Percentiles rank a stretch among this genome's conserved stretches.
phyloP scores from a whole-genome alignment of 2,888 invertebrate species.

The Camptogramma bilineatum region DNA sequence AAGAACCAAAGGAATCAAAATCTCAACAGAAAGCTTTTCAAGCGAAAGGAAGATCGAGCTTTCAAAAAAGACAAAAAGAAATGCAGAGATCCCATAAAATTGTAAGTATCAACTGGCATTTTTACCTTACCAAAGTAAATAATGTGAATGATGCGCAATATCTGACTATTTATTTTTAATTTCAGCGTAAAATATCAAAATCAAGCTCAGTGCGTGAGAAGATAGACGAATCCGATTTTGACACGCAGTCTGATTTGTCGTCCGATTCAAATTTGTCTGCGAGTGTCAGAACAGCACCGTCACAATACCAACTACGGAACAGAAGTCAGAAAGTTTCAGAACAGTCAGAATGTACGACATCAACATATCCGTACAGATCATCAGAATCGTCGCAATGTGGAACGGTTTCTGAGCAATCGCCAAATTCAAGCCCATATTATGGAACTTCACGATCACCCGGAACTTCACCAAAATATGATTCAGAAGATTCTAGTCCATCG shows the following conservation, averaged over 20 bases:
- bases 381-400: slow-evolving; percentile 22
- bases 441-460: background rate
- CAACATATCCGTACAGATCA: slow-evolving; percentile 16
- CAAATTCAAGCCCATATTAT: background rate
- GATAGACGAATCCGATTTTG: slow-evolving; percentile 4
- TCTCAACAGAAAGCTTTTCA: background rate
- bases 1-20: background rate
- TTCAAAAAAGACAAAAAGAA: slow-evolving; percentile 5
- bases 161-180: too few species aligned
- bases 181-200: slow-evolving; percentile 37
- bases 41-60: background rate
- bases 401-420: background rate
- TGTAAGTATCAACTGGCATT: slow-evolving; percentile 12
- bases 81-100: slow-evolving; percentile 16
- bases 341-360: slow-evolving; percentile 22
- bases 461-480: slow-evolving; percentile 13
- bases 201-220: slow-evolving; percentile 23
- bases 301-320: slow-evolving; percentile 12
- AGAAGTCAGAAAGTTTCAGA: slow-evolving; percentile 22
- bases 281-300: slow-evolving; percentile 5
- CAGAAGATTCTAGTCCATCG: slow-evolving; percentile 17
- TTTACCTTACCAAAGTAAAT: too few species aligned
- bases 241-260: slow-evolving; percentile 2
- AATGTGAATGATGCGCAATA: too few species aligned
- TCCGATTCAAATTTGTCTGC: slow-evolving; percentile 15